Evolutionary conservation across 2,797 vertebrate species (phyloP).

Genomic region (Lemur catta): DNA sequence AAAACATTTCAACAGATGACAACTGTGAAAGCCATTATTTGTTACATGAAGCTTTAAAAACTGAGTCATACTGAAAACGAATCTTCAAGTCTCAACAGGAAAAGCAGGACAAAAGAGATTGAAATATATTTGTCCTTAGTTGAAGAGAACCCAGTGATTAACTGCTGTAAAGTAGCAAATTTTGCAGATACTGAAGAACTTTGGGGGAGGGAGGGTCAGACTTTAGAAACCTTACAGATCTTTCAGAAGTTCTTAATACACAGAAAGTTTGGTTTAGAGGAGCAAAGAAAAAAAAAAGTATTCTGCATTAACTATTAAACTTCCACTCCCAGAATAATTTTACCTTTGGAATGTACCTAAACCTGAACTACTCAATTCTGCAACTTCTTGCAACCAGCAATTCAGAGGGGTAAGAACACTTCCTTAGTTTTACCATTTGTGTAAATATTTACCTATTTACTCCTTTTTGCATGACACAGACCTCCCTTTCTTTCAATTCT

Average conservation of each 20-base stretch:
- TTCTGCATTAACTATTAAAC: neutral
- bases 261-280: neutral
- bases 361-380: neutral
- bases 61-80: constrained; percentile 48
- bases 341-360: neutral
- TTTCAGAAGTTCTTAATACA: constrained; percentile 15
- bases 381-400: neutral
- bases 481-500: neutral
- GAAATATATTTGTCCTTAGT: neutral
- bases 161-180: neutral
- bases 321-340: neutral
- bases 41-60: constrained; percentile 5
- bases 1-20: constrained; percentile 47
- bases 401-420: neutral
- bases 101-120: constrained; percentile 34
- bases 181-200: neutral
- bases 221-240: neutral
- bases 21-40: constrained; percentile 24
- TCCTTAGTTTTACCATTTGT: neutral
- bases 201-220: neutral
- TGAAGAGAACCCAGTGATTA: constrained; percentile 49
- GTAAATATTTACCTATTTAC: neutral
- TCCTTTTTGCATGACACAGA: neutral
- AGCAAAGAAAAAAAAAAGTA: neutral
- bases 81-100: constrained; percentile 26